phyloP scores from a whole-genome alignment of 2,888 invertebrate genomes.

The Malthinus flaveolus region DNA sequence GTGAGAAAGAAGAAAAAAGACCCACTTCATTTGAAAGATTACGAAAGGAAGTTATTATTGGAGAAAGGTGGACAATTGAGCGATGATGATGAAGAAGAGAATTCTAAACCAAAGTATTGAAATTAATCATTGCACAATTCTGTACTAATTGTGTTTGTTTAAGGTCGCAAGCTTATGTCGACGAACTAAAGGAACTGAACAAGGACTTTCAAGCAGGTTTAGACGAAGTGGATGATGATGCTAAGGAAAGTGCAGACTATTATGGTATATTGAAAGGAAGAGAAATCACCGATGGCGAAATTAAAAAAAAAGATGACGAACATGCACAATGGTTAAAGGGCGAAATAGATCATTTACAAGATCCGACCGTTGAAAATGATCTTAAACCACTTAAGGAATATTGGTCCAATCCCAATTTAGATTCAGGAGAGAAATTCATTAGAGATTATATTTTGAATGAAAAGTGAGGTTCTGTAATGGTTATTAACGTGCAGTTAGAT shows the following conservation, averaged over 20 bases:
- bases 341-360: conserved; percentile 63
- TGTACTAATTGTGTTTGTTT: conserved; percentile 26
- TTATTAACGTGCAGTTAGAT: not conserved
- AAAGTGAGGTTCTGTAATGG: conserved; percentile 53
- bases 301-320: conserved; percentile 60
- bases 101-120: not conserved
- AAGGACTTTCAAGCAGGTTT: conserved; percentile 64
- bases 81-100: conserved; percentile 49
- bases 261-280: conserved; percentile 61
- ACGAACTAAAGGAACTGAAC: conserved; percentile 70
- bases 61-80: conserved; percentile 65
- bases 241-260: conserved; percentile 59
- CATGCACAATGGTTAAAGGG: conserved; percentile 84
- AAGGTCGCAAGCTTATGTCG: conserved; percentile 61
- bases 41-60: conserved; percentile 74
- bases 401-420: conserved; percentile 83
- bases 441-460: conserved; percentile 91
- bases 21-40: conserved; percentile 73
- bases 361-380: conserved; percentile 63
- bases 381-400: conserved; percentile 77
- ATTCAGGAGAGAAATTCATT: conserved; percentile 84
- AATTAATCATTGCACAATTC: not conserved
- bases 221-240: conserved; percentile 53
- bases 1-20: conserved; percentile 52
- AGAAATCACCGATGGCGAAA: conserved; percentile 59